Conservation (phyloP, 2,113 vertebrate species). For the Hymenochirus boettgeri region DNA sequence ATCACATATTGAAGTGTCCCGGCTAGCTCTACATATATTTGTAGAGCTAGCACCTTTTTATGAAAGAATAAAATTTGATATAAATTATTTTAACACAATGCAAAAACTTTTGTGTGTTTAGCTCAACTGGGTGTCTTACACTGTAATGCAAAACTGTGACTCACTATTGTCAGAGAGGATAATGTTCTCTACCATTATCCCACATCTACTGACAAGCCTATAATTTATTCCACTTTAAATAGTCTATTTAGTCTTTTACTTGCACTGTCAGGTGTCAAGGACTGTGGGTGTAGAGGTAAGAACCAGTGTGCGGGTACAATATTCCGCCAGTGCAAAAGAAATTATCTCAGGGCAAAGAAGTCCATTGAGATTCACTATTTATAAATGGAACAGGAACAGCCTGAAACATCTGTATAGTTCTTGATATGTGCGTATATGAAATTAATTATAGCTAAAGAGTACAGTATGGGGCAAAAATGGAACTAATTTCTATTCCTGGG, state of each 20-base stretch:
- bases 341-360: conserved; percentile 5
- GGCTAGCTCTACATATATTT: no score
- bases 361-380: no score
- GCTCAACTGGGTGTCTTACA: conserved; percentile 24
- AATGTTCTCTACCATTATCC: conserved; percentile 37
- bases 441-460: no score
- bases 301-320: conserved; percentile 21
- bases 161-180: conserved; percentile 33
- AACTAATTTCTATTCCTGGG: no score
- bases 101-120: conserved; percentile 7
- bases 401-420: no score
- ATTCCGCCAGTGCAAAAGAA: conserved; percentile 4
- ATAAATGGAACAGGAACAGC: no score
- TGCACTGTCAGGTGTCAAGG: conserved; percentile 36
- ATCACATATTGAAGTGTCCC: no score
- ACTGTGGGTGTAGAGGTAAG: conserved; percentile 28
- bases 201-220: conserved; percentile 29
- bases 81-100: conserved; percentile 6
- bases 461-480: no score
- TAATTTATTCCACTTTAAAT: conserved; percentile 42
- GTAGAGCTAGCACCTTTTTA: no score
- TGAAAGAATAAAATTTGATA: no score
- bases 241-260: conserved; percentile 33
- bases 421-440: no score
- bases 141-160: conserved; percentile 8